phyloP scores from a whole-genome alignment of 2,113 vertebrate species.

The Platichthys stellatus region DNA sequence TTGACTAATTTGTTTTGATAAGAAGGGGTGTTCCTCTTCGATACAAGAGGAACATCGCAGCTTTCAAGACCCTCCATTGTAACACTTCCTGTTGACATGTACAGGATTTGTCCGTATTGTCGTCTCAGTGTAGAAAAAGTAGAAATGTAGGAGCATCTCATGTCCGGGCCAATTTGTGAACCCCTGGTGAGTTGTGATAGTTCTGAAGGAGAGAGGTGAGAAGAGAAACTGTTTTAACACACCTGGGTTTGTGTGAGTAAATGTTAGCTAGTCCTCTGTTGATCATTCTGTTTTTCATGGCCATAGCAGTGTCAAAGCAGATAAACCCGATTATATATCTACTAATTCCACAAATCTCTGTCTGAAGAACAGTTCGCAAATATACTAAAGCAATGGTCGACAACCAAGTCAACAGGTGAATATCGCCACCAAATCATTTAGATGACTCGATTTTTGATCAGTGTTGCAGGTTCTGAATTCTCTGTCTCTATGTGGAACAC shows the following conservation, averaged over 20 bases:
- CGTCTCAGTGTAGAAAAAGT: constrained; percentile 28
- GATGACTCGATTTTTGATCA: too few species aligned
- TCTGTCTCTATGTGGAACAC: too few species aligned
- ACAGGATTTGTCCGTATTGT: constrained; percentile 15
- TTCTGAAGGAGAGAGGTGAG: constrained; percentile 65
- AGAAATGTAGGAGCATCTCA: constrained; percentile 48
- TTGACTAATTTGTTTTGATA: background rate
- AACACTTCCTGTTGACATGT: constrained; percentile 14
- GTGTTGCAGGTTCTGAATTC: too few species aligned
- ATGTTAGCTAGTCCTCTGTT: background rate
- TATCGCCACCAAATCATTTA: too few species aligned
- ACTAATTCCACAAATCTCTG: too few species aligned
- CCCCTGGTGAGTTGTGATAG: constrained; percentile 79
- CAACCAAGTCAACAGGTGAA: too few species aligned
- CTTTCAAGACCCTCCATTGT: background rate
- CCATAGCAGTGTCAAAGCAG: too few species aligned
- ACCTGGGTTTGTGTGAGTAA: too few species aligned
- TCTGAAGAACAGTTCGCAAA: too few species aligned
- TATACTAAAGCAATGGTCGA: too few species aligned
- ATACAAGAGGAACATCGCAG: background rate
- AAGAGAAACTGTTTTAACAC: background rate
- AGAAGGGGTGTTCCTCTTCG: background rate
- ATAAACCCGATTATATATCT: too few species aligned
- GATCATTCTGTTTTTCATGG: too few species aligned
- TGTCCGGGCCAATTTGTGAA: constrained; percentile 83